Evolutionary conservation across 2,797 vertebrate species (phyloP), one percentile per base, ranked within the genome.

Genomic region (Danionella dracula): DNA sequence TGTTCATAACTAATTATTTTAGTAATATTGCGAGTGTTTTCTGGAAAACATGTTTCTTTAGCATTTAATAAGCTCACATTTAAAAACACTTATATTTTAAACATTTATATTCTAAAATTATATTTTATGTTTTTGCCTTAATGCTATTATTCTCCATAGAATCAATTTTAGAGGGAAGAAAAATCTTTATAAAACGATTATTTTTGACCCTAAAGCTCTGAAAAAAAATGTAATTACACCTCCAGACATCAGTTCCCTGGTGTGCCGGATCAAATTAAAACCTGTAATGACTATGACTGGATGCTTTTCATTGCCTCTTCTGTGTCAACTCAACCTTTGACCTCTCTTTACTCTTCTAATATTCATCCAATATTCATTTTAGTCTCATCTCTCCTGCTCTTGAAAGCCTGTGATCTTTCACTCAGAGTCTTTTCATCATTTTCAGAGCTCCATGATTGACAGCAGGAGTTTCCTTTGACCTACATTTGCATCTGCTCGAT

Each of bases 401-500:
- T 38, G 60, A 66, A 62, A 60, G 61, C 55, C 50, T 66, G 41
- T 62, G 68, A 59, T 50, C 64, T 58, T 51, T 51, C 46, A 19
- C 37, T 75, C 71, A 21, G 42, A 64, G 23, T 27, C 23, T 27
- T 44, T 12, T 70, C 60, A 48, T 57, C 38, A 42, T 42, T 57
- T 35, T 61, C 69, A 41, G 51, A 73, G 62, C 63, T 23, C 73
- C 68, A 77, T 86, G 83, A 88, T 81, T 87, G 86, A 86, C 85
- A 86, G 60, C 77, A 74, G 76, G 80, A 81, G 71, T 79, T 86
- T 68, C 73, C 76, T 68, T 58, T 88, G 86, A 88, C 87, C 88
- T 85, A 89, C 78, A 89, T 89, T 84, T 85, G 81, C 83, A 85
- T 88, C 74, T 85, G 86, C 81, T 86, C 80, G 56, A 65, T 87